Conservation (phyloP, 1,140 invertebrate species). For the Lordiphosa collinella region DNA sequence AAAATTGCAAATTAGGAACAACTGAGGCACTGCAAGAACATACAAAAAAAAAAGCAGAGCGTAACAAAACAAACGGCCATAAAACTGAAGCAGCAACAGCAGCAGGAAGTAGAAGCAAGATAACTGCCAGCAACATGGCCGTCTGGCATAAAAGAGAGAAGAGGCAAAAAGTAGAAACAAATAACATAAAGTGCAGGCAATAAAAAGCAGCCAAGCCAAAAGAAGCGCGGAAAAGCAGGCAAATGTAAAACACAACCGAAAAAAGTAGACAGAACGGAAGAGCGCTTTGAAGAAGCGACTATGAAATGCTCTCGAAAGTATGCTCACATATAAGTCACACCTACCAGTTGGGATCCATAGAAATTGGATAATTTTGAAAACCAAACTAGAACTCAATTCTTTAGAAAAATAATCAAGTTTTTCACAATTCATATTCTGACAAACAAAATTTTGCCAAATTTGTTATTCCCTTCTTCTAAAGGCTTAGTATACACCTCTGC, state of each 20-base stretch:
- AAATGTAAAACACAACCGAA: conserved; percentile 32
- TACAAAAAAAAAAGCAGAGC: conserved; percentile 23
- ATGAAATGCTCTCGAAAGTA: background rate
- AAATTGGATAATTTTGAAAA: too few relatives aligned
- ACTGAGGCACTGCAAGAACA: conserved; percentile 36
- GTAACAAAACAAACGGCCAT: conserved; percentile 61
- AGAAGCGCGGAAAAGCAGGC: conserved; percentile 52
- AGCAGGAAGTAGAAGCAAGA: conserved; percentile 36
- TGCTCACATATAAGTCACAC: too few relatives aligned
- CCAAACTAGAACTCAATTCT: too few relatives aligned
- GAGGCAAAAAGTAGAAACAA: conserved; percentile 37
- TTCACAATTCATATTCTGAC: too few relatives aligned
- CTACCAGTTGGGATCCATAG: too few relatives aligned
- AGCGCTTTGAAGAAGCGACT: background rate
- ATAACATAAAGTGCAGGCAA: conserved; percentile 69
- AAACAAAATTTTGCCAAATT: too few relatives aligned
- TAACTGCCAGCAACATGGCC: conserved; percentile 61
- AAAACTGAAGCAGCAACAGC: conserved; percentile 53
- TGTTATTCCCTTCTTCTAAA: too few relatives aligned
- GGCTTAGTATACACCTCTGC: too few relatives aligned
- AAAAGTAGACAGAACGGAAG: background rate
- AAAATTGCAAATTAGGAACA: conserved; percentile 78
- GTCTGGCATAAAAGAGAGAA: conserved; percentile 5
- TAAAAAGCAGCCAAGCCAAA: conserved; percentile 66
- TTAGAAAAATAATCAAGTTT: too few relatives aligned